A percentile compares a stretch with the other conserved stretches of the same genome.
These are phyloP conservation scores for Sebastes goodei DNA, from an alignment of 2,797 vertebrate species.

Conservation along the genomic window DNA sequence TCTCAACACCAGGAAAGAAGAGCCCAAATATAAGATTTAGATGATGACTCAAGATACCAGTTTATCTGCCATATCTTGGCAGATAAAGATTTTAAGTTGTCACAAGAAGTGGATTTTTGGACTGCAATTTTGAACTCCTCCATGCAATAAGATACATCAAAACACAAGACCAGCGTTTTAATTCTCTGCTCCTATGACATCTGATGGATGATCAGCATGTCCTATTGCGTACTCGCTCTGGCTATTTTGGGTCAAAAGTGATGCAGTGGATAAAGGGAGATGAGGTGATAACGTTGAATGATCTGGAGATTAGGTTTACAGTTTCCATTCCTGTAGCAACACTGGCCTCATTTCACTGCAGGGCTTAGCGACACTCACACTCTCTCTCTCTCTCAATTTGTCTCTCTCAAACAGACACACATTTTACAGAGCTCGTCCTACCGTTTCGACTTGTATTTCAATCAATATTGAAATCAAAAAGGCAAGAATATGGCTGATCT, in stretches of 20 bases:
- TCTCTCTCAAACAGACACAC: not conserved
- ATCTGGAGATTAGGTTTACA: slow-evolving; percentile 71
- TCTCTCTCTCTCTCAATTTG: not conserved
- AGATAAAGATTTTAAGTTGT: not conserved
- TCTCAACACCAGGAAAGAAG: not conserved
- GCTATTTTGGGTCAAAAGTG: slow-evolving; percentile 63
- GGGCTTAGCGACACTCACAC: slow-evolving; percentile 33
- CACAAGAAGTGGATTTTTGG: not conserved
- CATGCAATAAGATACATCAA: not conserved
- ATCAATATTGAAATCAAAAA: not conserved
- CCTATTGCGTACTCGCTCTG: not conserved
- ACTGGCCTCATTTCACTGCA: slow-evolving; percentile 58
- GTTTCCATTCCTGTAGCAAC: slow-evolving; percentile 68
- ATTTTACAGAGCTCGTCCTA: not conserved
- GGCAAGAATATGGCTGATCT: not conserved
- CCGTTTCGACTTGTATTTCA: not conserved
- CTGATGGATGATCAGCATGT: slow-evolving; percentile 16
- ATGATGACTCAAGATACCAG: not conserved
- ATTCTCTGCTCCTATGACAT: not conserved
- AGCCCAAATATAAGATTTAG: not conserved
- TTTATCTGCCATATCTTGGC: not conserved
- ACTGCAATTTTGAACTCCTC: not conserved
- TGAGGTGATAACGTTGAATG: slow-evolving; percentile 60
- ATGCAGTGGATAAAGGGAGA: slow-evolving; percentile 52
- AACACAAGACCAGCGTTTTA: not conserved